Base-by-base conservation (phyloP, 2,888 invertebrate genomes). In the Leucophora obtusa region DNA sequence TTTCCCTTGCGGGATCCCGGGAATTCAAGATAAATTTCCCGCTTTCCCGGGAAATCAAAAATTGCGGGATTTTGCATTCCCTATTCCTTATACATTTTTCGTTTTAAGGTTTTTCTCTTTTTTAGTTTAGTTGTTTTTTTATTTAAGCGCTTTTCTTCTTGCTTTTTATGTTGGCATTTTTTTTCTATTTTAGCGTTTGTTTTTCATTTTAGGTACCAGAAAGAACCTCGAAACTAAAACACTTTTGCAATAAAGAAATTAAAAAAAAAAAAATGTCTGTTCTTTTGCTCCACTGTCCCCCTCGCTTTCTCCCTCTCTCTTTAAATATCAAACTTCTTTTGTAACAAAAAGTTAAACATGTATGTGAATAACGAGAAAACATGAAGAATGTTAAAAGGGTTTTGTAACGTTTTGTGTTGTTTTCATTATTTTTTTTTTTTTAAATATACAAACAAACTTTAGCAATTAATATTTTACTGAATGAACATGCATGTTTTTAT, bases 291-390 rank as follows among this genome's bases (percentile, higher is more conserved):
- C 60, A 60, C 60, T 35, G 60, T 60, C 2, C 43, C 2, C 14
- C 14, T 47, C n/a, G 1, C n/a, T n/a, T n/a, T n/a, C n/a, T n/a
- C n/a, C n/a, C n/a, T n/a, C n/a, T n/a, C n/a, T n/a, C n/a, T n/a
- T n/a, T n/a, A 47, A 35, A n/a, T 17, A 24, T 5, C 38, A 38
- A 59, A 17, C 43, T 33, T 60, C 14, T n/a, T 60, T 43, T 18
- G 14, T 14, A 43, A 60, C 38, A n/a, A 56, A 51, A 66, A 66
- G 38, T 66, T 53, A 0, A 66, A 66, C 53, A 50, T 28, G 14
- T 53, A 62, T 62, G 47, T 62, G 62, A 62, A 62, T 62, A 62
- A 62, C 62, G 50, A 50, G 21, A 11, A 50, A 62, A 62, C 62
- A 47, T 11, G 15, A 50, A 62, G 62, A 62, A 62, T 50, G 43